phyloP scores from a whole-genome alignment of 2,797 vertebrate species.

The Nyctalus aviator region DNA sequence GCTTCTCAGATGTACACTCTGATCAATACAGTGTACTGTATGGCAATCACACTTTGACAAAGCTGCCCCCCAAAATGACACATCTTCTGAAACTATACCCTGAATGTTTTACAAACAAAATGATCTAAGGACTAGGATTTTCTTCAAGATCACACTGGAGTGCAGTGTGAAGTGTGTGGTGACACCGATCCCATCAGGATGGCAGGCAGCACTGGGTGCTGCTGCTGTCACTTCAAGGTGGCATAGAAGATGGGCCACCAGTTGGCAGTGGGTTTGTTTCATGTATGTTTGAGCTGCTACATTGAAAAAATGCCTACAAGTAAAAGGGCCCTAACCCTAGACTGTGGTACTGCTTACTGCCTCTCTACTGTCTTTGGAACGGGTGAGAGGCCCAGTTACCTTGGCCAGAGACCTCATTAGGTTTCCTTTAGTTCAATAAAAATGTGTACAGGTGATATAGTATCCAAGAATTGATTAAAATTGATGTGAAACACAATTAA shows the following conservation, averaged over 20 bases:
- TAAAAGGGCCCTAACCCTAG: neutral
- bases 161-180: neutral
- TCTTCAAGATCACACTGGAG: neutral
- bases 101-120: slow-evolving; percentile 40
- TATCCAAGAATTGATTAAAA: neutral
- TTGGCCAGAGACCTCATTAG: slow-evolving; percentile 4
- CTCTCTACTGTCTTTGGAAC: neutral
- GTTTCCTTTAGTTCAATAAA: slow-evolving; percentile 47
- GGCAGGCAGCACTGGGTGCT: neutral
- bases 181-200: neutral
- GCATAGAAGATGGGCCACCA: neutral
- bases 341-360: accelerated
- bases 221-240: neutral
- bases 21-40: neutral
- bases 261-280: neutral
- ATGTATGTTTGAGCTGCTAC: neutral
- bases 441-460: neutral
- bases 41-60: slow-evolving; percentile 5
- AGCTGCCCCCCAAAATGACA: neutral
- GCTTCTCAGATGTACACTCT: neutral
- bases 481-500: neutral
- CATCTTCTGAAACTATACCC: neutral
- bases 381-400: neutral
- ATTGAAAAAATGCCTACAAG: neutral
- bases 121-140: neutral